Percentiles rank a stretch among this genome's conserved stretches.
phyloP scores from a whole-genome alignment of 64 coral and sea anemone species.

The Astreopora myriophthalma region DNA sequence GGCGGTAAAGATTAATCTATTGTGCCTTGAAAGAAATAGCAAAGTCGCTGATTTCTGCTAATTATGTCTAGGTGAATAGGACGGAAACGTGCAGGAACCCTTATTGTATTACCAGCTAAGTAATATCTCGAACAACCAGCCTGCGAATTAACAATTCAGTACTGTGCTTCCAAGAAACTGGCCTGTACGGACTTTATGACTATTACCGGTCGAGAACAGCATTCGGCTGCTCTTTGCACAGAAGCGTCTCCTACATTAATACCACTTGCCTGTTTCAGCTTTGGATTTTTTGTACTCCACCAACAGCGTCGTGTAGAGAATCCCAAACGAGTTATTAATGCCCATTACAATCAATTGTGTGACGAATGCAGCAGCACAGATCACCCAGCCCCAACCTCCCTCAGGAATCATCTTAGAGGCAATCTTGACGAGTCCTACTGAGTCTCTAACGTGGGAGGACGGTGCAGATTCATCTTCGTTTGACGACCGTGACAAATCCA shows the following conservation, averaged over 20 bases:
- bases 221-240: no score
- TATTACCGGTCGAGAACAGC: no score
- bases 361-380: slow-evolving; percentile 41
- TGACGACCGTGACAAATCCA: not conserved
- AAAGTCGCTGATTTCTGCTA: no score
- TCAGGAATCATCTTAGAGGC: slow-evolving; percentile 37
- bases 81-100: no score
- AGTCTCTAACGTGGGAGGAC: not conserved
- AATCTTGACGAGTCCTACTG: not conserved
- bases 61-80: no score
- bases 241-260: not conserved
- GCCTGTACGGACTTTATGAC: no score
- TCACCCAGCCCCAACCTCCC: slow-evolving; percentile 64
- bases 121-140: no score
- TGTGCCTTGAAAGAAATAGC: no score
- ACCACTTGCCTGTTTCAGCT: slow-evolving; percentile 39
- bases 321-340: slow-evolving; percentile 67
- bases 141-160: no score
- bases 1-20: no score
- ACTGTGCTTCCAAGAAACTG: no score
- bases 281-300: slow-evolving; percentile 57
- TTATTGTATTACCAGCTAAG: no score
- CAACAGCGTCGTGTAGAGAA: slow-evolving; percentile 34
- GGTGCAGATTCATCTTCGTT: not conserved
- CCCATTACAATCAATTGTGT: slow-evolving; percentile 55